Evolutionary conservation across 2,888 invertebrate species (phyloP).

Genomic region (Sthenelais limicola): DNA sequence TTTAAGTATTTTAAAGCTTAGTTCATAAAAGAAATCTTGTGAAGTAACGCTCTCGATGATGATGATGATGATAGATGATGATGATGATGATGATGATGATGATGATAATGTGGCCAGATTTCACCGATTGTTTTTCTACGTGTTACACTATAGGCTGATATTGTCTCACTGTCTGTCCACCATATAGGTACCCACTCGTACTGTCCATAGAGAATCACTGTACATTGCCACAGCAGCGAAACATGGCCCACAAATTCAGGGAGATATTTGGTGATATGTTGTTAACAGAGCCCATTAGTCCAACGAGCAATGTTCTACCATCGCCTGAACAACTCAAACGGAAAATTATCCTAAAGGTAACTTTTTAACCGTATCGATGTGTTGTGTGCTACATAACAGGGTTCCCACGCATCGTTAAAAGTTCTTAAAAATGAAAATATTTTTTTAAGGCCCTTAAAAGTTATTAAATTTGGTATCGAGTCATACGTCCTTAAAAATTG

Average conservation of each 20-base stretch:
- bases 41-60: too few relatives aligned
- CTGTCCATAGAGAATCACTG: conserved; percentile 72
- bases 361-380: conserved; percentile 64
- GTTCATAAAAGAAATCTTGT: too few relatives aligned
- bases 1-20: too few relatives aligned
- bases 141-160: neutral
- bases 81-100: too few relatives aligned
- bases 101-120: too few relatives aligned
- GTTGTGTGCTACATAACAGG: neutral
- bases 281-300: conserved; percentile 83
- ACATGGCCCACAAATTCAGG: conserved; percentile 70
- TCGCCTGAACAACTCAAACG: conserved; percentile 86
- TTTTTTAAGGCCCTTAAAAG: neutral
- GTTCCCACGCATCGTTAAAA: neutral
- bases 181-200: conserved; percentile 68
- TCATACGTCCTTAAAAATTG: too few relatives aligned
- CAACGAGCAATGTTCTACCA: conserved; percentile 84
- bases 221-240: conserved; percentile 68
- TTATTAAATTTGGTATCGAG: too few relatives aligned
- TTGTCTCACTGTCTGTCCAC: neutral
- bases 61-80: too few relatives aligned
- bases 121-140: too few relatives aligned
- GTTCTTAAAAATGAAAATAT: neutral
- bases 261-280: conserved; percentile 79
- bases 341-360: conserved; percentile 74